A percentile compares a stretch with the other conserved stretches of the same genome.
phyloP scores from a whole-genome alignment of 2,888 invertebrate genomes.

The Standfussiana lucernea region DNA sequence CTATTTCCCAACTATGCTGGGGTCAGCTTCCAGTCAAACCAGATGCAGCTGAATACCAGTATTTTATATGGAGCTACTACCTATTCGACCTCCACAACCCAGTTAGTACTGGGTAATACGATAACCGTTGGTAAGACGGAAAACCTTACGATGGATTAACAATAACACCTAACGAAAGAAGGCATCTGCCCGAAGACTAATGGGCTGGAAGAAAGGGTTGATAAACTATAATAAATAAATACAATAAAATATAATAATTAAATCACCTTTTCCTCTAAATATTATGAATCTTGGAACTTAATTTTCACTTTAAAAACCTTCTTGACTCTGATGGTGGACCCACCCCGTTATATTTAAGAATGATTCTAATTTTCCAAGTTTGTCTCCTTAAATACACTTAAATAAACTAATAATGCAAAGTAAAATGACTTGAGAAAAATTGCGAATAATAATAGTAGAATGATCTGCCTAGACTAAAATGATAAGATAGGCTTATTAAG shows the following conservation, averaged over 20 bases:
- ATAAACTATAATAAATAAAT: not conserved
- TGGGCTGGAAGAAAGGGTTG: not conserved
- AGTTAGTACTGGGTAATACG: too few relatives aligned
- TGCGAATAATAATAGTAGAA: not conserved
- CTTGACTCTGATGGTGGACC: not conserved
- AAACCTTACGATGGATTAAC: not conserved
- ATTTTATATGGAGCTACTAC: too few relatives aligned
- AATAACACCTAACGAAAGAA: not conserved
- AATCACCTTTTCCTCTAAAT: slow-evolving; percentile 25
- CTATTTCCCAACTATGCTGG: too few relatives aligned
- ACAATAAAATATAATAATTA: not conserved
- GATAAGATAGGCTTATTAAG: slow-evolving; percentile 15
- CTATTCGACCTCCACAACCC: too few relatives aligned
- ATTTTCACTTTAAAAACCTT: slow-evolving; percentile 18
- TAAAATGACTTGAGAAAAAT: slow-evolving; percentile 15
- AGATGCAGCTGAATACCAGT: too few relatives aligned
- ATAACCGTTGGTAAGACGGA: too few relatives aligned
- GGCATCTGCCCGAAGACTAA: not conserved
- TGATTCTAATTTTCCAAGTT: not conserved
- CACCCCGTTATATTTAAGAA: not conserved
- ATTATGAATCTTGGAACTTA: not conserved
- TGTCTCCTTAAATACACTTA: slow-evolving; percentile 20
- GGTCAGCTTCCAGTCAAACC: too few relatives aligned
- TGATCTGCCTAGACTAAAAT: slow-evolving; percentile 12
- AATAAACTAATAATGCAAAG: too few relatives aligned